Evolutionary conservation across 2,888 invertebrate genomes (phyloP).

Genomic region (Callinectes sapidus): DNA sequence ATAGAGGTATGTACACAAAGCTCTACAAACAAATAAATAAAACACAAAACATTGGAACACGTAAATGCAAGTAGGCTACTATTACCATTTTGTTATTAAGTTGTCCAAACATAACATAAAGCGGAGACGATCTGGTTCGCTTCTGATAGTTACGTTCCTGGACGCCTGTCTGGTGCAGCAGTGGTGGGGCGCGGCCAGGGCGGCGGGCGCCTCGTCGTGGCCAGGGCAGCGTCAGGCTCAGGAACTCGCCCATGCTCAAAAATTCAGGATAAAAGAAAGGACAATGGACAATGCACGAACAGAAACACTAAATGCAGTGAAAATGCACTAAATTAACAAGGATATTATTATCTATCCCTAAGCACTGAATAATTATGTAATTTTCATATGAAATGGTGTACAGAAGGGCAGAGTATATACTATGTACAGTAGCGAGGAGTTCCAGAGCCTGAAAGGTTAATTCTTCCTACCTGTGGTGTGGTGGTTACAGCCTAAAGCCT

Average conservation of each 20-base stretch:
- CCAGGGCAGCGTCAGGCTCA: constrained; percentile 45
- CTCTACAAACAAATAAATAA: constrained; percentile 54
- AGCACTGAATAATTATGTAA: constrained; percentile 1
- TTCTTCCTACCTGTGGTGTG: constrained; percentile 41
- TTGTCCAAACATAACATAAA: constrained; percentile 48
- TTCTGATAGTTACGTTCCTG: constrained; percentile 38
- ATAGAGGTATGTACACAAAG: constrained; percentile 46
- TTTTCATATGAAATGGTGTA: constrained; percentile 50
- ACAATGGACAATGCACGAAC: constrained; percentile 38
- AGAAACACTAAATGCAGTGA: constrained; percentile 54
- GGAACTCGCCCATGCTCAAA: constrained; percentile 50
- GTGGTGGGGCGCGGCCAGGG: constrained; percentile 38
- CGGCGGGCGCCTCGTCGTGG: background rate
- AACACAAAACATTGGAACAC: constrained; percentile 36
- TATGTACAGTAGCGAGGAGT: constrained; percentile 56
- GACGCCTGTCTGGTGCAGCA: constrained; percentile 36
- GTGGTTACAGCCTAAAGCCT: constrained; percentile 61
- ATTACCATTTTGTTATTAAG: constrained; percentile 47
- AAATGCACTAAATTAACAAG: constrained; percentile 58
- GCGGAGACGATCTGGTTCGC: constrained; percentile 12
- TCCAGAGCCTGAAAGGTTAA: constrained; percentile 45
- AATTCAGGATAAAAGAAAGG: constrained; percentile 31
- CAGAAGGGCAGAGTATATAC: constrained; percentile 49
- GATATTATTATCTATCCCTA: constrained; percentile 40
- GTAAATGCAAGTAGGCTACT: constrained; percentile 42